phyloP scores from a whole-genome alignment of 2,113 vertebrate genomes.

The Mustelus asterias region DNA sequence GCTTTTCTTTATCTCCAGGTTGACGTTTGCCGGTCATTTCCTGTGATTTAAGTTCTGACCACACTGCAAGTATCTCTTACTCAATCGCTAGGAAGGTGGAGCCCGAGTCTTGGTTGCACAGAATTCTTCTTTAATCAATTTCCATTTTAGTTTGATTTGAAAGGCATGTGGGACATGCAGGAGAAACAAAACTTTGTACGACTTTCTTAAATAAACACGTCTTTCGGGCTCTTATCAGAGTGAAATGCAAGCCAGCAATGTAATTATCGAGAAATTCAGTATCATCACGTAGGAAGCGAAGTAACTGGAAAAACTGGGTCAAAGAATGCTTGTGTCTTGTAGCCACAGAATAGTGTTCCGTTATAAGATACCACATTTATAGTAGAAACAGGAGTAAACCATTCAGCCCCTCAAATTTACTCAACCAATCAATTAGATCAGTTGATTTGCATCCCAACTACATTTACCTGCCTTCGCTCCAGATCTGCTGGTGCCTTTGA shows the following conservation, averaged over 20 bases:
- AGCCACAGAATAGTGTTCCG: background rate
- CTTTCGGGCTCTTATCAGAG: constrained; percentile 10
- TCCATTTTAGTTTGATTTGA: background rate
- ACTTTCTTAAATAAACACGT: background rate
- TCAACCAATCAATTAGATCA: background rate
- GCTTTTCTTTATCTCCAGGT: background rate
- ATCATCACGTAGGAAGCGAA: background rate
- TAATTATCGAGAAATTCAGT: background rate
- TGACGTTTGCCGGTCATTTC: background rate
- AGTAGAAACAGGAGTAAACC: background rate
- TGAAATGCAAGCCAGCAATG: background rate
- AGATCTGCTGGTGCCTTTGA: background rate
- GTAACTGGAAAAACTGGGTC: background rate
- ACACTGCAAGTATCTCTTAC: background rate
- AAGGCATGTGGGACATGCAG: background rate
- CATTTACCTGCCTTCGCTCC: background rate
- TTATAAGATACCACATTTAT: background rate
- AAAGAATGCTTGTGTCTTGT: background rate
- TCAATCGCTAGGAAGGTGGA: background rate
- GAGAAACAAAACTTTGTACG: background rate
- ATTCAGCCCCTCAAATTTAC: background rate
- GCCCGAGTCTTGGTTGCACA: background rate
- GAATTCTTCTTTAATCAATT: background rate
- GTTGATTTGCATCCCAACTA: background rate
- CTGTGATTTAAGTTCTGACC: background rate